A percentile compares a stretch with the other conserved stretches of the same genome.
These are phyloP conservation scores for Germaria angustata DNA, from an alignment of 2,888 invertebrate genomes.

Conservation along the genomic window DNA sequence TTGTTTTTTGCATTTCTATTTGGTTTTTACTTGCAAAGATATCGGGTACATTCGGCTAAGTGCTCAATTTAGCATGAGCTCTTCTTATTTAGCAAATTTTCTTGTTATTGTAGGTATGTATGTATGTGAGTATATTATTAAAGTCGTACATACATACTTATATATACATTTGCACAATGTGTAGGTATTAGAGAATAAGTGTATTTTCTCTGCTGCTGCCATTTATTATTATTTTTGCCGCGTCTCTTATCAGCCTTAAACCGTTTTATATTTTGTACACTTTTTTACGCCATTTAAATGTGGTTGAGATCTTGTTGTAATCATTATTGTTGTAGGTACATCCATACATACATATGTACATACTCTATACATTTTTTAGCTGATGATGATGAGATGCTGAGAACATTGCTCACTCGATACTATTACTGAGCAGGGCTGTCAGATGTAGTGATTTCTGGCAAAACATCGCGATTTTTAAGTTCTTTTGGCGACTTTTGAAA, in stretches of 20 bases:
- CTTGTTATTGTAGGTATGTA: neutral
- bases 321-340: constrained; percentile 38
- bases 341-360: neutral
- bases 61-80: constrained; percentile 35
- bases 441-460: no score
- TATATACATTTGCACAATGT: neutral
- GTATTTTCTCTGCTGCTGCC: constrained; percentile 22
- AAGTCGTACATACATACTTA: neutral
- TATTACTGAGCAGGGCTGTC: no score
- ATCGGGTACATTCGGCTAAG: constrained; percentile 40
- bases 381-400: constrained; percentile 21
- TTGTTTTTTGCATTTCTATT: no score
- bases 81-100: constrained; percentile 31
- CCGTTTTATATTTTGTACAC: constrained; percentile 65
- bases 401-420: neutral
- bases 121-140: neutral
- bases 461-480: no score
- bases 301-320: constrained; percentile 64
- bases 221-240: constrained; percentile 62
- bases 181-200: neutral
- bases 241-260: constrained; percentile 66
- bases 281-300: constrained; percentile 67
- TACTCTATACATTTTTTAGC: constrained; percentile 32
- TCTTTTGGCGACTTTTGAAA: no score
- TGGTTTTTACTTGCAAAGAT: constrained; percentile 1